Percentiles rank a stretch among this genome's conserved stretches.
Conservation (phyloP, 1,140 invertebrate genomes). For the Caenorhabditis inopinata region DNA sequence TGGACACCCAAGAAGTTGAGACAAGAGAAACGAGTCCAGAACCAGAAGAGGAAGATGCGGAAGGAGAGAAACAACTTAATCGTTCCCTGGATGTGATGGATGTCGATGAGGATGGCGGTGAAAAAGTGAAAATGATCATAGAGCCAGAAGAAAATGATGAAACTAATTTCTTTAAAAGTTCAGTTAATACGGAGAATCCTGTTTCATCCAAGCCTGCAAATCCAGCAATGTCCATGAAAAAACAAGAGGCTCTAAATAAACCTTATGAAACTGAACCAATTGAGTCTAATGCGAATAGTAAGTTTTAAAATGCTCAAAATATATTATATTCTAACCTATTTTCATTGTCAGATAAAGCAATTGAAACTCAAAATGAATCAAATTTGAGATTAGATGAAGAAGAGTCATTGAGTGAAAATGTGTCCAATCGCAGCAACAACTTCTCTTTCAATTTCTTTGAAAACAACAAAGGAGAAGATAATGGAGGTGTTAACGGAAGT, state of each 20-base stretch:
- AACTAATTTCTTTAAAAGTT: too few species aligned
- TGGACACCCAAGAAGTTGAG: neutral
- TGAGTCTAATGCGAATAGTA: too few species aligned
- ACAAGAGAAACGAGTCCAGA: neutral
- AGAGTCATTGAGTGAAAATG: neutral
- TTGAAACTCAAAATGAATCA: neutral
- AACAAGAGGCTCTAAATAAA: neutral
- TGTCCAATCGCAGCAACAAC: neutral
- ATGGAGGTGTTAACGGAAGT: neutral
- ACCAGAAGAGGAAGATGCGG: neutral
- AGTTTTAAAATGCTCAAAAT: too few species aligned
- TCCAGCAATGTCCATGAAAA: neutral
- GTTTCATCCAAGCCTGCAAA: too few species aligned
- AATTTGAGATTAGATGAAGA: neutral
- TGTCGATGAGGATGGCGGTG: neutral
- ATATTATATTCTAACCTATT: too few species aligned
- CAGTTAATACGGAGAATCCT: too few species aligned
- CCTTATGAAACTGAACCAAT: too few species aligned
- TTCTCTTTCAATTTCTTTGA: conserved; percentile 4
- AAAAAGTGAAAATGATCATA: too few species aligned
- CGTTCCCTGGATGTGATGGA: neutral
- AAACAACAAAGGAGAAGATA: neutral
- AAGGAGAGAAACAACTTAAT: neutral
- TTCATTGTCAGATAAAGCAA: neutral
- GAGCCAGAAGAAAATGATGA: neutral